Percentiles rank a stretch among this genome's conserved stretches.
Evolutionary conservation across 2,888 invertebrate genomes (phyloP).

Genomic region (Exocentrus adspersus): DNA sequence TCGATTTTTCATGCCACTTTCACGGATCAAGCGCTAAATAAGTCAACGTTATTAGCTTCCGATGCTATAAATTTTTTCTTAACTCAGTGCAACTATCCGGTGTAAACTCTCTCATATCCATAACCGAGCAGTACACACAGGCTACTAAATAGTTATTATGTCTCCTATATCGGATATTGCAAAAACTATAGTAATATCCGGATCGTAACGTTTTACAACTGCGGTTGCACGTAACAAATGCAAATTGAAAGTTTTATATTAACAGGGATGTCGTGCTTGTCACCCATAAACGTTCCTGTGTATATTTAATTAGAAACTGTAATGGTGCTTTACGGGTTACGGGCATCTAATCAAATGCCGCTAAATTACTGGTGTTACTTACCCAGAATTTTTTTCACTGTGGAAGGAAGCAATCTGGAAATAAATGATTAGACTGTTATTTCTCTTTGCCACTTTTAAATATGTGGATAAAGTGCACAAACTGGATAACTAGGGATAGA

Average conservation of each 20-base stretch:
- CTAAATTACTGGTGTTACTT: conserved; percentile 4
- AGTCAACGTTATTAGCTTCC: not conserved
- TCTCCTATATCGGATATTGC: not conserved
- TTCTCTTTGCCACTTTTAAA: too few species aligned
- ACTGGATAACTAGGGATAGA: too few species aligned
- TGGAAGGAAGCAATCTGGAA: too few species aligned
- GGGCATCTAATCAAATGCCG: conserved; percentile 1
- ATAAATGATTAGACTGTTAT: too few species aligned
- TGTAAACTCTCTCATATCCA: not conserved
- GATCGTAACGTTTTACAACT: not conserved
- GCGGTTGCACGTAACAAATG: not conserved
- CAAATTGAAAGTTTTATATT: conserved; percentile 4
- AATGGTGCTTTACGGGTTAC: conserved; percentile 5
- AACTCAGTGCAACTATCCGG: not conserved
- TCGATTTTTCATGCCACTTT: too few species aligned
- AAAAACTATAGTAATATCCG: conserved; percentile 10
- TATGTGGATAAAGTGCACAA: too few species aligned
- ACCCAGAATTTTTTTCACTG: not conserved
- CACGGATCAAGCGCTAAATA: not conserved
- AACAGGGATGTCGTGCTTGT: conserved; percentile 7
- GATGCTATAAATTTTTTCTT: not conserved
- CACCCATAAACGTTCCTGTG: conserved; percentile 5
- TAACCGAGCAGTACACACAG: not conserved
- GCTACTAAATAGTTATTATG: not conserved
- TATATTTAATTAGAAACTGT: conserved; percentile 15